Evolutionary conservation across 2,888 invertebrate genomes (phyloP), one percentile per base, ranked within the genome.

Genomic region (Eupithecia insigniata): DNA sequence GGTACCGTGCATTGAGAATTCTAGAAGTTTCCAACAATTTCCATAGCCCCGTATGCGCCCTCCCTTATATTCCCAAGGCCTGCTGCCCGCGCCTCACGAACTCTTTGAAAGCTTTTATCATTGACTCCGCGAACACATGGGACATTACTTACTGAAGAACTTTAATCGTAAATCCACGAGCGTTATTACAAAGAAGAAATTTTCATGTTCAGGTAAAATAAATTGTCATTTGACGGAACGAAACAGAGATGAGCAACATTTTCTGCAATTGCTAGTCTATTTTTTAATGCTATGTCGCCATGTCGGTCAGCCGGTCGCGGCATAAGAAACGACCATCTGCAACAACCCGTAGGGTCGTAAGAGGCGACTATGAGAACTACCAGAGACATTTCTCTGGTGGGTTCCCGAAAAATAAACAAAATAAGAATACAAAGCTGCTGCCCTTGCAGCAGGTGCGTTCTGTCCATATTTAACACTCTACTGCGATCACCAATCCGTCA

Each of bases 41-140:
- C 55, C 55, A 10, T n/a, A 6, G 32, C 28, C 28, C 30, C 10
- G 67, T 70, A 12, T 70, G 66, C 66, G 34, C 32, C 26, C 10
- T 1, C 26, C 36, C 32, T 68, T 46, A 62, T 66, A 18, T 60
- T 64, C 26, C 4, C 51, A 83, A 84, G 81, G 77, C 79, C 51
- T 77, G 75, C 28, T 71, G 78, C 82, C 82, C 72, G 81, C 73
- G 80, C 82, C 83, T 83, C 83, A 81, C 71, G 76, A 82, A 84
- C 83, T 78, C 79, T 78, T 82, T 79, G 76, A 83, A 85, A 84
- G 86, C 85, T 85, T 85, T 85, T 85, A 85, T 82, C 85, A 83
- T 80, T 78, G 81, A 78, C 72, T 80, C 75, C 71, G 79, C 78
- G 82, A 85, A 85, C 85, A 85, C 84, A 84, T 85, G 86, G 82